These are phyloP conservation scores for Spodoptera picta DNA, from an alignment of 2,888 invertebrate genomes.

Conservation along the genomic window DNA sequence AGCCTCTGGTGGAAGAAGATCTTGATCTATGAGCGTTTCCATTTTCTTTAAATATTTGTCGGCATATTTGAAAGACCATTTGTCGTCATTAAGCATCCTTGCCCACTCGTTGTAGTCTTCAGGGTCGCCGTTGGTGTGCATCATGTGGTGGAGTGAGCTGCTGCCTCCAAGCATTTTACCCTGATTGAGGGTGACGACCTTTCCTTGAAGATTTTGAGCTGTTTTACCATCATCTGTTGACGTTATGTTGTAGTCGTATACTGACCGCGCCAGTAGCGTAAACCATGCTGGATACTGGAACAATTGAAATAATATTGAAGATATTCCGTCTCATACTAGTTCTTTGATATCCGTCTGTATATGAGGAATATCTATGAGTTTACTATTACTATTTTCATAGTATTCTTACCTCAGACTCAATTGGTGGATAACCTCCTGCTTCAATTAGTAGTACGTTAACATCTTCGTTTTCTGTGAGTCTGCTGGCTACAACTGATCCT, in stretches of 20 bases:
- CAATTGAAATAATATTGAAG: not conserved
- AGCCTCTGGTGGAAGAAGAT: slow-evolving; percentile 1
- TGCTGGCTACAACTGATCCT: slow-evolving; percentile 18
- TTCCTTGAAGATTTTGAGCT: slow-evolving; percentile 22
- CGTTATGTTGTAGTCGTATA: slow-evolving; percentile 26
- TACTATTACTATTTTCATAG: not conserved
- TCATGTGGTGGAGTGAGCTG: slow-evolving; percentile 26
- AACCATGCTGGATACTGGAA: slow-evolving; percentile 19
- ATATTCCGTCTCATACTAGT: too few relatives aligned
- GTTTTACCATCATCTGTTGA: slow-evolving; percentile 23
- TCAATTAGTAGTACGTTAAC: slow-evolving; percentile 20
- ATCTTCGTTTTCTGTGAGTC: slow-evolving; percentile 19
- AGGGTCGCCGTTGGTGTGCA: slow-evolving; percentile 21
- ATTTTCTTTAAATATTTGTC: slow-evolving; percentile 21
- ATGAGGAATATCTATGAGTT: too few relatives aligned
- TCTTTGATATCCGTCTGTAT: too few relatives aligned
- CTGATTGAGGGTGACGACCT: slow-evolving; percentile 11
- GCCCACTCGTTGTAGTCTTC: slow-evolving; percentile 31
- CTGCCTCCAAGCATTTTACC: slow-evolving; percentile 33
- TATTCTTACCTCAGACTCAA: slow-evolving; percentile 22
- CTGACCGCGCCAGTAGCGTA: slow-evolving; percentile 13
- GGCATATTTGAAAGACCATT: slow-evolving; percentile 20
- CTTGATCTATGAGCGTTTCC: slow-evolving; percentile 9
- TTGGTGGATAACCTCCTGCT: slow-evolving; percentile 28
- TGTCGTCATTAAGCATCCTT: not conserved